Conservation (phyloP, 2,888 invertebrate species). For the Miltochrista miniata region DNA sequence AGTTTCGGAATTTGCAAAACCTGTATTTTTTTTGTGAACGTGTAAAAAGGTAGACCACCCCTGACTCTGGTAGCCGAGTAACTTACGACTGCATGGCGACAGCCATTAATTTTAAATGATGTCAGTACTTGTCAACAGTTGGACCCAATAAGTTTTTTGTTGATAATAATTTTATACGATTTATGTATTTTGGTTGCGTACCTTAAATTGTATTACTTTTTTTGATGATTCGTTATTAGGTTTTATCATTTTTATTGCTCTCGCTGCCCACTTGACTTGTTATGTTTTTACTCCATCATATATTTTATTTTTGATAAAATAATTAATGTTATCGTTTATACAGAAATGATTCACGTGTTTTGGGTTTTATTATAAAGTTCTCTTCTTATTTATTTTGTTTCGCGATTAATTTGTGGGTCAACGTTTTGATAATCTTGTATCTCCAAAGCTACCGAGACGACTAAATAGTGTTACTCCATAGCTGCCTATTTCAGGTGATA, state of each 20-base stretch:
- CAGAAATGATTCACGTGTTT: conserved; percentile 22
- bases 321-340: conserved; percentile 20
- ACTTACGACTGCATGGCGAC: conserved; percentile 67
- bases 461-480: no score
- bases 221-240: conserved; percentile 33
- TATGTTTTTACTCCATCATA: conserved; percentile 27
- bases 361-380: neutral
- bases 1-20: conserved; percentile 25
- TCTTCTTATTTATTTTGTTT: neutral
- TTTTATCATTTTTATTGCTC: conserved; percentile 27
- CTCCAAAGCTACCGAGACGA: no score
- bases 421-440: conserved; percentile 2
- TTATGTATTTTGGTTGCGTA: conserved; percentile 65
- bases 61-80: conserved; percentile 74
- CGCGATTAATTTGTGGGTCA: conserved; percentile 1
- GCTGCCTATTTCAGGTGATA: no score
- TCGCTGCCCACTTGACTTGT: conserved; percentile 35
- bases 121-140: conserved; percentile 79
- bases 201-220: conserved; percentile 46
- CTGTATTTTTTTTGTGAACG: conserved; percentile 30
- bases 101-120: conserved; percentile 76
- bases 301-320: conserved; percentile 26
- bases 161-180: conserved; percentile 62
- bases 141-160: conserved; percentile 56
- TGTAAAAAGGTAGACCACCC: conserved; percentile 77